A percentile compares a stretch with the other conserved stretches of the same genome.
Evolutionary conservation across 2,113 vertebrate species (phyloP).

Genomic region (Rhineura floridana): DNA sequence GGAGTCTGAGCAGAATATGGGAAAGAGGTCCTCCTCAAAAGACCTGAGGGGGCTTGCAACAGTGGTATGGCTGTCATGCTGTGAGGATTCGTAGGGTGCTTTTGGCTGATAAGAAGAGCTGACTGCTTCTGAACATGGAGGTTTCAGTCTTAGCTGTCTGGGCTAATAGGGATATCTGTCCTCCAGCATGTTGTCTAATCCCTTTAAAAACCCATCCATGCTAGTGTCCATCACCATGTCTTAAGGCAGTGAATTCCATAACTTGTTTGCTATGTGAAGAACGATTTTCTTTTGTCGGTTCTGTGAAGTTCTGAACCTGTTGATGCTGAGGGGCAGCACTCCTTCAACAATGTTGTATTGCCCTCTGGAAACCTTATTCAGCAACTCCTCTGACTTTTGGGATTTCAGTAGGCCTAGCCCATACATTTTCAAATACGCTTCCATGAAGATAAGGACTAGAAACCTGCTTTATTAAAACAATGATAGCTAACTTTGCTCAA

Average conservation of each 20-base stretch:
- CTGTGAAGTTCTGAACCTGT: not conserved
- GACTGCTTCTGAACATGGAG: not conserved
- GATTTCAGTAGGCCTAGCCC: not conserved
- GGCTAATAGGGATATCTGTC: not conserved
- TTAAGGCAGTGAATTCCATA: not conserved
- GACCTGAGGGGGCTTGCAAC: not conserved
- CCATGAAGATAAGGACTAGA: not conserved
- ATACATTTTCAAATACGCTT: not conserved
- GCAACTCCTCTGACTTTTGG: not conserved
- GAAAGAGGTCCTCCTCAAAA: not conserved
- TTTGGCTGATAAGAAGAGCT: not conserved
- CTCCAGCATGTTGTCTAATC: not conserved
- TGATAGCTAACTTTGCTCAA: not conserved
- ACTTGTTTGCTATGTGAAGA: not conserved
- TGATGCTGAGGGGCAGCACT: not conserved
- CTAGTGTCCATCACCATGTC: not conserved
- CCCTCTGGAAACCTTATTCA: not conserved
- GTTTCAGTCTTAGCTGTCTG: not conserved
- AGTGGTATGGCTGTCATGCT: not conserved
- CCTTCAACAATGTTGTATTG: not conserved
- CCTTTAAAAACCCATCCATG: not conserved
- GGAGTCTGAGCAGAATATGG: not conserved
- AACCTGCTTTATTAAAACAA: not conserved
- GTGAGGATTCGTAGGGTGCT: not conserved
- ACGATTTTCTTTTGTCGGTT: not conserved